Conservation (phyloP, 2,113 vertebrate species). For the Bucco capensis region DNA sequence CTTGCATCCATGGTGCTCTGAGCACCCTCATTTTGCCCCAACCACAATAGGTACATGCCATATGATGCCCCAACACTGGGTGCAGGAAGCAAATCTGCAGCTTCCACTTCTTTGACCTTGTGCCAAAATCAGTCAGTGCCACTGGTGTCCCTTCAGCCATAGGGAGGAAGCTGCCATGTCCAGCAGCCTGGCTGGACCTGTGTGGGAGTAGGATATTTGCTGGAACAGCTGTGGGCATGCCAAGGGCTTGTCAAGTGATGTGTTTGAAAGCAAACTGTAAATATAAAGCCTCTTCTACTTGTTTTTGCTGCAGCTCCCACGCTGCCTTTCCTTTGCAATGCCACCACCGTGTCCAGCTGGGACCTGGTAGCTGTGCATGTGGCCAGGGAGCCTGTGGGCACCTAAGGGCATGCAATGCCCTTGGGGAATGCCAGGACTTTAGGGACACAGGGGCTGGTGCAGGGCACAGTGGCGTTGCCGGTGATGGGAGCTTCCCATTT, state of each 20-base stretch:
- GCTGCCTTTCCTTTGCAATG: background rate
- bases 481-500: background rate
- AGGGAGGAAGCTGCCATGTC: background rate
- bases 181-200: background rate
- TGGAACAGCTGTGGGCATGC: background rate
- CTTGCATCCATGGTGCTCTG: background rate
- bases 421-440: background rate
- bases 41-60: rapidly evolving
- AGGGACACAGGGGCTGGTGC: background rate
- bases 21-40: background rate
- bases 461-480: background rate
- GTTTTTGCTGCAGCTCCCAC: background rate
- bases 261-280: background rate
- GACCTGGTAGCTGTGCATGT: rapidly evolving
- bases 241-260: background rate
- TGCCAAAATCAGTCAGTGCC: background rate
- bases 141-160: rapidly evolving
- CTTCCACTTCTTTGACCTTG: background rate
- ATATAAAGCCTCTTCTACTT: background rate
- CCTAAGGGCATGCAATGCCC: background rate
- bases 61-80: rapidly evolving
- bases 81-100: background rate
- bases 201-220: background rate
- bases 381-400: rapidly evolving
- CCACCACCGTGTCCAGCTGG: background rate